Evolutionary conservation across 2,888 invertebrate species (phyloP), one percentile per base, ranked within the genome.

Genomic region (Dorcus hopei): DNA sequence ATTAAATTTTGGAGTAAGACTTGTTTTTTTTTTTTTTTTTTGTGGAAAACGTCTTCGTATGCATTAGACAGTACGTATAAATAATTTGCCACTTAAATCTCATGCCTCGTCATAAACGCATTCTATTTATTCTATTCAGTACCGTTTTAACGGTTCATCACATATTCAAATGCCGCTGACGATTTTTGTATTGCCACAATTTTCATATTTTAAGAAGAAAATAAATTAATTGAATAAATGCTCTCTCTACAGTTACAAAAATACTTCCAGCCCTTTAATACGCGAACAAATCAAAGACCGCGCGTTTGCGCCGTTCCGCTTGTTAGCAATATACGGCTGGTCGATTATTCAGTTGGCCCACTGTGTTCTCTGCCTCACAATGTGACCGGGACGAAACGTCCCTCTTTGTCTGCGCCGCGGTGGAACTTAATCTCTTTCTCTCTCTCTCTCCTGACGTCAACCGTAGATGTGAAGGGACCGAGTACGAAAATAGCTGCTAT

Each of bases 401-500:
- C 57, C 59, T 72, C 72, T 64, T 68, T 64, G 58, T 72, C 67
- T 61, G 33, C 19, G 38, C 57, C 26, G 50, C 54, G 57, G 50
- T 47, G 53, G 58, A 61, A 52, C 62, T 52, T 57, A 62, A 14
- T 14, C 59, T 64, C 55, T 56, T 16, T 70, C 55, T 56, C 26
- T 70, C 69, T 70, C 70, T 67, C 68, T 71, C 59, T 64, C 67
- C 68, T 72, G 72, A 74, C 73, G 73, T 74, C 73, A 73, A 70
- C 71, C 66, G 68, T 71, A 66, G 72, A 72, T 71, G 72, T 72
- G 72, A 72, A 72, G 73, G 72, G 72, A 72, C 72, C 68, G 67
- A 59, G 72, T 70, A 73, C 72, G 72, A 73, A 74, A 74, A 74
- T 74, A 74, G 72, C 74, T 72, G 67, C 71, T 73, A 72, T 74